A percentile compares a stretch with the other conserved stretches of the same genome.
These are phyloP conservation scores for Drosophila infuscata DNA, from an alignment of 2,888 invertebrate genomes.

Conservation along the genomic window DNA sequence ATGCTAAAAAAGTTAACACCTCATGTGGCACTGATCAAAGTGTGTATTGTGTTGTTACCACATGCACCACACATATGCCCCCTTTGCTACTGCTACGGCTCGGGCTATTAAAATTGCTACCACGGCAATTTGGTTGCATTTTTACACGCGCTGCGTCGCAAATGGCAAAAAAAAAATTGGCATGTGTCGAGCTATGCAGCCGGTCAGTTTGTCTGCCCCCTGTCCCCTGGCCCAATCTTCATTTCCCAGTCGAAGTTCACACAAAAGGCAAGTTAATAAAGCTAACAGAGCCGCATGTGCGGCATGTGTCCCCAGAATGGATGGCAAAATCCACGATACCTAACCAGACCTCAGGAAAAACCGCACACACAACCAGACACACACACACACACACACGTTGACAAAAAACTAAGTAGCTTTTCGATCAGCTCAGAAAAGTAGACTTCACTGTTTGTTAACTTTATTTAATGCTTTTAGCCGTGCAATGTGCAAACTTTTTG, in stretches of 20 bases:
- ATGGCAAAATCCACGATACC: constrained; percentile 25
- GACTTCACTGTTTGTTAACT: constrained; percentile 23
- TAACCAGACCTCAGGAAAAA: constrained; percentile 27
- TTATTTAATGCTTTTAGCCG: background rate
- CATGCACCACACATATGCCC: constrained; percentile 16
- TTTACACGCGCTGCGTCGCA: constrained; percentile 54
- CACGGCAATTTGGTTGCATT: constrained; percentile 68
- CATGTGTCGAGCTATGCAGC: constrained; percentile 45
- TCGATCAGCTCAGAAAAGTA: constrained; percentile 36
- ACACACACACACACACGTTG: background rate
- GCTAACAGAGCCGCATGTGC: constrained; percentile 62
- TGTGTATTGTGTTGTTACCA: background rate
- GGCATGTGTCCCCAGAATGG: constrained; percentile 52
- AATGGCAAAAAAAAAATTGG: constrained; percentile 48
- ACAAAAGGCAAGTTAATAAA: constrained; percentile 73
- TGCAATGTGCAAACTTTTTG: constrained; percentile 13
- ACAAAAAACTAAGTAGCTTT: constrained; percentile 15
- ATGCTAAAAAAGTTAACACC: background rate
- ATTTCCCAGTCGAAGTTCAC: constrained; percentile 13
- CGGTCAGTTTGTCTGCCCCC: background rate
- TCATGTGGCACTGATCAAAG: background rate
- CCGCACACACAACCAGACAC: constrained; percentile 3
- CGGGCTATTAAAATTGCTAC: constrained; percentile 52
- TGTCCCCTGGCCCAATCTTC: background rate
- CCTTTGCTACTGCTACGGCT: background rate